These are phyloP conservation scores for Perca schrenkii DNA, from an alignment of 2,113 vertebrate genomes.

Conservation along the genomic window DNA sequence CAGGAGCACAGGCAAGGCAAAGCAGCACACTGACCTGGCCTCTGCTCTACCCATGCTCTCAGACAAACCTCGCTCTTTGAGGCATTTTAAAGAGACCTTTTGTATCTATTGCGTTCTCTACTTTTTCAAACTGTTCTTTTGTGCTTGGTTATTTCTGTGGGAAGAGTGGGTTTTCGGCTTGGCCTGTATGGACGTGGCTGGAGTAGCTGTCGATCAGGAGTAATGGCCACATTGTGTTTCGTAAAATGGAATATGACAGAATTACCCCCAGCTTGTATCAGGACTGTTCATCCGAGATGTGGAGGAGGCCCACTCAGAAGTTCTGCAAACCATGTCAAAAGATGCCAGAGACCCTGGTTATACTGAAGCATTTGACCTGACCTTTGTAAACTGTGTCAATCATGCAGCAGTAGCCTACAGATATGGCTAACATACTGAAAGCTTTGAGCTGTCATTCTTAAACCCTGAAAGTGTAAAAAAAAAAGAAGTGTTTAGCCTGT, in stretches of 20 bases:
- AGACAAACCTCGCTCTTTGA: conserved; percentile 70
- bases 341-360: conserved; percentile 21
- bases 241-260: conserved; percentile 69
- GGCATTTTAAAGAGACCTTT: conserved; percentile 67
- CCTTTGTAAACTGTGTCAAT: conserved; percentile 43
- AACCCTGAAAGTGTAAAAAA: conserved; percentile 33
- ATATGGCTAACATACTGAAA: conserved; percentile 19
- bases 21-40: conserved; percentile 65
- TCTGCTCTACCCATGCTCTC: conserved; percentile 46
- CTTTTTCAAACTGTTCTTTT: conserved; percentile 71
- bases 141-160: conserved; percentile 66
- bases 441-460: conserved; percentile 53
- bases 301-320: conserved; percentile 29
- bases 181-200: conserved; percentile 36
- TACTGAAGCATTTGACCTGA: conserved; percentile 34
- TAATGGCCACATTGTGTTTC: conserved; percentile 53
- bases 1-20: conserved; percentile 65
- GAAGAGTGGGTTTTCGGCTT: conserved; percentile 39
- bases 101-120: conserved; percentile 73
- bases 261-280: conserved; percentile 42
- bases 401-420: neutral
- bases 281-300: conserved; percentile 44
- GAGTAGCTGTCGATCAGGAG: conserved; percentile 52
- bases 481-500: conserved; percentile 56
- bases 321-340: conserved; percentile 45